Evolutionary conservation across 1,140 invertebrate genomes (phyloP).

Genomic region (Drosophila quadrilineata): DNA sequence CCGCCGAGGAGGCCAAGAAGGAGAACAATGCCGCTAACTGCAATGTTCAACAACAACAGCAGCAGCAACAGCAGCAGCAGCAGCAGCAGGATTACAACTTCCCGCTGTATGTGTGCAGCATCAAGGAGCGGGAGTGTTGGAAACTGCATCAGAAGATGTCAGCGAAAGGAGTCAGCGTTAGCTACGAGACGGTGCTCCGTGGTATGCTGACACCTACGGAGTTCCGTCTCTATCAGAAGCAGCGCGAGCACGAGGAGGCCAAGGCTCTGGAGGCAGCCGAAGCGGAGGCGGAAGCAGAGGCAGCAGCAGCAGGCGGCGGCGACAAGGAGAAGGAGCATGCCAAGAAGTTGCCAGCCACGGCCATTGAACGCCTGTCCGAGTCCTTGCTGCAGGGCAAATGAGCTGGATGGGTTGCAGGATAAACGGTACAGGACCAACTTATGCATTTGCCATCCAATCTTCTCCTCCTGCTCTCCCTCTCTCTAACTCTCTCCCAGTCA

Average conservation of each 20-base stretch:
- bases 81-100: constrained; percentile 58
- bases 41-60: constrained; percentile 40
- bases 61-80: neutral
- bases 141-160: constrained; percentile 86
- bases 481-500: no score
- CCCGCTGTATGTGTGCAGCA: constrained; percentile 77
- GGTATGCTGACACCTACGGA: constrained; percentile 88
- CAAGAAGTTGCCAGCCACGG: constrained; percentile 50
- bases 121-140: constrained; percentile 87
- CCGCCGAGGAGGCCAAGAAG: constrained; percentile 63
- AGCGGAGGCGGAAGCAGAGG: constrained; percentile 47
- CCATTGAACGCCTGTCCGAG: constrained; percentile 69
- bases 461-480: no score
- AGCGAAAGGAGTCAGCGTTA: constrained; percentile 86
- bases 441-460: constrained; percentile 49
- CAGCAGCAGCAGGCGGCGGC: no score
- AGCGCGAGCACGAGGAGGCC: constrained; percentile 72
- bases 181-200: constrained; percentile 86
- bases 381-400: constrained; percentile 58
- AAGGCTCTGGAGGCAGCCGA: constrained; percentile 59
- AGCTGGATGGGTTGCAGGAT: neutral
- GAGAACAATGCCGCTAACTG: constrained; percentile 67
- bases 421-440: constrained; percentile 7
- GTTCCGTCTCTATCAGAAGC: constrained; percentile 84
- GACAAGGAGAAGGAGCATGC: constrained; percentile 44